Percentiles rank a stretch among this genome's conserved stretches.
phyloP scores from a whole-genome alignment of 2,888 invertebrate genomes.

The Apomyelois bistriatella region DNA sequence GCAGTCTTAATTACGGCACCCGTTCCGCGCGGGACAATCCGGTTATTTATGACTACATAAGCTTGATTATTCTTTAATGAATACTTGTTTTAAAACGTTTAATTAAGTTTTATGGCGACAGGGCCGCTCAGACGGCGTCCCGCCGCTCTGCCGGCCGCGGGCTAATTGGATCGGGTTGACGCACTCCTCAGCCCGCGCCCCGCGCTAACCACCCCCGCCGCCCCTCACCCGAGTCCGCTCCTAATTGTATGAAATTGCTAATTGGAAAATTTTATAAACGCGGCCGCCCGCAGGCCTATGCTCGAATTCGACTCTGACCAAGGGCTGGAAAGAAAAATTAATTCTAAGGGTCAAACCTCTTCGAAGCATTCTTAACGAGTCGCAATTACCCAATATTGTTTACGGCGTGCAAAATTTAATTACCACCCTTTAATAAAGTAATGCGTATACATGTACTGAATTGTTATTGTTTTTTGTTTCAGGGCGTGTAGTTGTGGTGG shows the following conservation, averaged over 20 bases:
- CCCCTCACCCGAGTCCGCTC: conserved; percentile 50
- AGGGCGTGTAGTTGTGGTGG: conserved; percentile 78
- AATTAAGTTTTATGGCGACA: conserved; percentile 82
- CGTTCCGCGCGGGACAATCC: conserved; percentile 79
- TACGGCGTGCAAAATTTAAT: conserved; percentile 24
- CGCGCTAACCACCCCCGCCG: conserved; percentile 33
- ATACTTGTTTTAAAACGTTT: conserved; percentile 81
- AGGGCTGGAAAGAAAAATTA: conserved; percentile 45
- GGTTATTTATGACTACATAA: conserved; percentile 81
- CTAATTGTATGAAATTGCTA: conserved; percentile 80
- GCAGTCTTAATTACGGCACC: conserved; percentile 80
- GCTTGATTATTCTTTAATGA: conserved; percentile 82
- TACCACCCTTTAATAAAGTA: conserved; percentile 17
- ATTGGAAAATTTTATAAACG: conserved; percentile 80
- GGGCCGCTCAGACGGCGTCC: conserved; percentile 71
- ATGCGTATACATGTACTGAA: conserved; percentile 15
- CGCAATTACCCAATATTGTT: conserved; percentile 12
- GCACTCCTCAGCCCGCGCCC: conserved; percentile 54
- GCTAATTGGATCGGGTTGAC: conserved; percentile 80
- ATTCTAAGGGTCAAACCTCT: conserved; percentile 42
- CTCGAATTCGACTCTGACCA: conserved; percentile 44
- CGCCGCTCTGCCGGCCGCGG: conserved; percentile 75
- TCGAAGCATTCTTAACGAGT: conserved; percentile 15
- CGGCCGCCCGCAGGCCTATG: conserved; percentile 68
- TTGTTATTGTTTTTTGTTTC: conserved; percentile 34